Evolutionary conservation across 2,888 invertebrate species (phyloP), one percentile per base, ranked within the genome.

Genomic region (Pyrocoelia pectoralis): DNA sequence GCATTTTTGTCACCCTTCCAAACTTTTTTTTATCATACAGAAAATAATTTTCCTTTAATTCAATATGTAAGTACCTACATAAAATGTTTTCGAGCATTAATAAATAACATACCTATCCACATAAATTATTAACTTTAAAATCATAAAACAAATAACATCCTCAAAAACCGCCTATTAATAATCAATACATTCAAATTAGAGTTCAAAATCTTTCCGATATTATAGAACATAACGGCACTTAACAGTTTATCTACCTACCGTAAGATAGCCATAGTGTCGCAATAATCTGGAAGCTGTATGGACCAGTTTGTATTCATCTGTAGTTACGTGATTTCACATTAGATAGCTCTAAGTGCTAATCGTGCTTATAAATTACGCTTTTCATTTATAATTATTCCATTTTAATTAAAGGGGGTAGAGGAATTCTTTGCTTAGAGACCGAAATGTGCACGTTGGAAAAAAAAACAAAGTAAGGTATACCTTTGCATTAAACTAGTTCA

Each of bases 251-350:
- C 65, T 58, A 43, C 13, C 46, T 24, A 19, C 41, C 61, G 49
- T 41, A 38, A 68, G 68, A 61, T 65, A 66, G 53, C 59, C 43
- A 18, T 48, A 56, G 41, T 50, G 46, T 14, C 4, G 1, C 8
- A 4, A 24, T 24, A 24, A 4, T 50, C 12, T 56, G 50, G 50
- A 61, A 41, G 61, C 61, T 61, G 61, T 14, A 12, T 61, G 61
- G 61, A 61, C 61, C 61, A 41, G 10, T 48, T 40, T 19, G 28
- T 3, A 29, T 24, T 50, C 50, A 24, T 17, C 18, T 40, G 8
- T 50, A 40, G n/a, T 43, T 12, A 38, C n/a, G 14, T n/a, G 5
- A 15, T n/a, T 3, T 8, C 13, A n/a, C 46, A 12, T 18, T 10
- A 60, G 60, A 60, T 53, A 46, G 54, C 10, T 29, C 49, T 46